These are phyloP conservation scores for Metridium senile DNA, from an alignment of 92 coral and sea anemone species.

Conservation along the genomic window DNA sequence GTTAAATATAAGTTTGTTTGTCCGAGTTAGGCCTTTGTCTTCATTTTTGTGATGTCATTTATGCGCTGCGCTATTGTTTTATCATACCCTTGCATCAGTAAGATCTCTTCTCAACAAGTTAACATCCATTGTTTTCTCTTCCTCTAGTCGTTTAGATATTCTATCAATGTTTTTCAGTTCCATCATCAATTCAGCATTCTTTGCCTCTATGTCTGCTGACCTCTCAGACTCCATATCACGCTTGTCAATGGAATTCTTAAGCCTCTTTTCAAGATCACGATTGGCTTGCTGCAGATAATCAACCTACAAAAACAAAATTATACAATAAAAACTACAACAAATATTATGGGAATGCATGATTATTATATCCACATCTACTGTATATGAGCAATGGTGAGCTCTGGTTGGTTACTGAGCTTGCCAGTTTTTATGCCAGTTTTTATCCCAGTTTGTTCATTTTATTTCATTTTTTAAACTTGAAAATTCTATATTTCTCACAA, in stretches of 20 bases:
- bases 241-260: slow-evolving; percentile 69
- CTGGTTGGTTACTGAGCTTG: no score
- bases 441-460: no score
- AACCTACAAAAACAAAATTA: slow-evolving; percentile 47
- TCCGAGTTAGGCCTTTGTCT: no score
- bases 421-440: no score
- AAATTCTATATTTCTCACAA: no score
- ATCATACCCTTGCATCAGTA: slow-evolving; percentile 78
- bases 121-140: slow-evolving; percentile 79
- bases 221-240: slow-evolving; percentile 65
- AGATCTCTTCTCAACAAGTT: slow-evolving; percentile 66
- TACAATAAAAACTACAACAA: not conserved
- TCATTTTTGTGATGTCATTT: no score
- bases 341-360: no score
- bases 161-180: slow-evolving; percentile 83
- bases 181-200: slow-evolving; percentile 80
- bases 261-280: slow-evolving; percentile 88
- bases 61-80: no score
- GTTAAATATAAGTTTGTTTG: no score
- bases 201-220: slow-evolving; percentile 74
- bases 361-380: no score
- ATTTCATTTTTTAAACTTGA: no score
- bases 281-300: slow-evolving; percentile 99
- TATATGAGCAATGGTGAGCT: no score
- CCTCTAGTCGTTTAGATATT: slow-evolving; percentile 71